Conservation (phyloP, 2,113 vertebrate genomes). For the Hydrolagus affinis region DNA sequence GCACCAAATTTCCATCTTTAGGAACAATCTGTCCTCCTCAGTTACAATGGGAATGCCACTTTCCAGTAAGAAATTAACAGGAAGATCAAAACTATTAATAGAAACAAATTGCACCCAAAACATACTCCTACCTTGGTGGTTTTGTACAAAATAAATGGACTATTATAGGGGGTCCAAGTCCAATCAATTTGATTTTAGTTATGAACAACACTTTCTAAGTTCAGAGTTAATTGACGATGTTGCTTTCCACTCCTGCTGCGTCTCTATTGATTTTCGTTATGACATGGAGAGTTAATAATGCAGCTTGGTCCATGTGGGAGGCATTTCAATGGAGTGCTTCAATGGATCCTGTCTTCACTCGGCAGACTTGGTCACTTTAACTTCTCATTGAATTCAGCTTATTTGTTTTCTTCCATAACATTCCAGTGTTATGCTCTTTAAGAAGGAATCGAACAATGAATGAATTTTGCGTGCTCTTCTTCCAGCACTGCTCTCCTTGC, state of each 20-base stretch:
- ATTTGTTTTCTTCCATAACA: conserved; percentile 12
- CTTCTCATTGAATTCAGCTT: neutral
- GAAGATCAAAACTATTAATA: neutral
- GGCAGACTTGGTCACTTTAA: conserved; percentile 19
- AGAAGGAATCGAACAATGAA: neutral
- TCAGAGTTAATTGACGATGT: conserved; percentile 23
- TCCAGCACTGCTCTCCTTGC: neutral
- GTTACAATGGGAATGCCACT: neutral
- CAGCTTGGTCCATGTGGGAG: conserved; percentile 29
- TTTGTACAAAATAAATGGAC: neutral
- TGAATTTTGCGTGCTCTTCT: neutral
- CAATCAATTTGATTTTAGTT: neutral
- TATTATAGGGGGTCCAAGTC: neutral
- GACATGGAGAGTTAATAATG: conserved; percentile 29
- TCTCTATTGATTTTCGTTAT: conserved; percentile 27
- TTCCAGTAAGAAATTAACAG: neutral
- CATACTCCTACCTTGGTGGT: neutral
- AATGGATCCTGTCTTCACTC: conserved; percentile 16
- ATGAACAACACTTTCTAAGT: conserved; percentile 23
- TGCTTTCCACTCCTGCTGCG: conserved; percentile 28
- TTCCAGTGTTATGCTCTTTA: neutral
- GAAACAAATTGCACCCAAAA: conserved; percentile 8
- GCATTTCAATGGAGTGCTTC: conserved; percentile 16
- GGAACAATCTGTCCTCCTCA: neutral
- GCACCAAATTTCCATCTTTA: neutral